Conservation (phyloP, 2,888 invertebrate species). For the Epinotia nisella region DNA sequence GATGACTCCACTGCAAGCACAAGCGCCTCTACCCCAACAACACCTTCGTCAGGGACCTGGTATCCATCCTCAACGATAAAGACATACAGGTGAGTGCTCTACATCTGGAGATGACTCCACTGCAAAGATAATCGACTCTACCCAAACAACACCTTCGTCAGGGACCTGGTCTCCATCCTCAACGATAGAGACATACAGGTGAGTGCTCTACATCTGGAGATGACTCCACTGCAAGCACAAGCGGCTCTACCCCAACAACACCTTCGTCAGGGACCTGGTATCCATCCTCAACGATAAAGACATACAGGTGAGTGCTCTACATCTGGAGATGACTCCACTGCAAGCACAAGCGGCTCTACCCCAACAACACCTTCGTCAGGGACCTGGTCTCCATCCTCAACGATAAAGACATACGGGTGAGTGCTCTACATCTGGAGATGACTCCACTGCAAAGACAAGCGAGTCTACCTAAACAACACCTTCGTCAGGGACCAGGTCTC, state of each 20-base stretch:
- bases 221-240: not conserved
- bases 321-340: no score
- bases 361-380: no score
- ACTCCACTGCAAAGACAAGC: no score
- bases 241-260: not conserved
- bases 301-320: no score
- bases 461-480: no score
- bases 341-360: no score
- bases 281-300: no score
- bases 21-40: conserved; percentile 69
- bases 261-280: not conserved
- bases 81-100: conserved; percentile 52
- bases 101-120: conserved; percentile 71
- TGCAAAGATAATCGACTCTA: conserved; percentile 66
- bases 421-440: no score
- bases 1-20: conserved; percentile 69
- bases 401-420: no score
- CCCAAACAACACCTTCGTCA: conserved; percentile 74
- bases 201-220: not conserved
- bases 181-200: conserved; percentile 64
- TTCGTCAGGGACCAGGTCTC: no score
- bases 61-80: conserved; percentile 70
- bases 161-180: conserved; percentile 73
- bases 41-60: conserved; percentile 73
- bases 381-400: no score